A percentile compares a stretch with the other conserved stretches of the same genome.
phyloP scores from a whole-genome alignment of 2,888 invertebrate species.

The Amblyjoppa proteus region DNA sequence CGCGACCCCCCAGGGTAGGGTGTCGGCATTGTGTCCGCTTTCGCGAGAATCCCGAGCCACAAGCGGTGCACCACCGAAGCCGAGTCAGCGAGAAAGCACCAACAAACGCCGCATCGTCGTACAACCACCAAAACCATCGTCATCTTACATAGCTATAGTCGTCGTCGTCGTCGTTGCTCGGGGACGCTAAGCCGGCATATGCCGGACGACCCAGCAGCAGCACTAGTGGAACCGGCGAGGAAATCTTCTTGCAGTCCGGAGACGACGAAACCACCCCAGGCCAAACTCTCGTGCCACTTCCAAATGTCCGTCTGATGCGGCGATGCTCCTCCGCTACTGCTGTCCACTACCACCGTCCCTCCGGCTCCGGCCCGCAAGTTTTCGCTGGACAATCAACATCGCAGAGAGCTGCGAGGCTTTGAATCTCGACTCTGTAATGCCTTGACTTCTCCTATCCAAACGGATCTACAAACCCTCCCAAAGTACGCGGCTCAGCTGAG shows the following conservation, averaged over 20 bases:
- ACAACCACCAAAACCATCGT: slow-evolving; percentile 45
- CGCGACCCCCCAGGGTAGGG: slow-evolving; percentile 76
- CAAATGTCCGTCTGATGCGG: slow-evolving; percentile 71
- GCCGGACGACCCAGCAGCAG: slow-evolving; percentile 34
- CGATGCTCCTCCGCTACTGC: slow-evolving; percentile 13
- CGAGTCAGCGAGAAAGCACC: slow-evolving; percentile 14
- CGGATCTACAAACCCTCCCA: not conserved
- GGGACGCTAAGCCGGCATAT: slow-evolving; percentile 19
- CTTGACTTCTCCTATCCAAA: slow-evolving; percentile 3
- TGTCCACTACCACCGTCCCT: slow-evolving; percentile 68
- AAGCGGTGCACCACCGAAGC: slow-evolving; percentile 31
- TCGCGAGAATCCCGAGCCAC: slow-evolving; percentile 70
- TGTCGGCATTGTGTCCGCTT: slow-evolving; percentile 78
- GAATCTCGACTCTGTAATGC: slow-evolving; percentile 40
- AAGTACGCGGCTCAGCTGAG: slow-evolving; percentile 28
- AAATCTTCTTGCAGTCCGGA: slow-evolving; percentile 78
- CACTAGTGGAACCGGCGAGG: slow-evolving; percentile 71
- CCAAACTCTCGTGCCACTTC: slow-evolving; percentile 73
- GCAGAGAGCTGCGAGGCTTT: slow-evolving; percentile 61
- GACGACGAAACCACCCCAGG: slow-evolving; percentile 72
- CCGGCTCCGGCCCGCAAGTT: slow-evolving; percentile 64
- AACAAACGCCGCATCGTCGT: slow-evolving; percentile 26
- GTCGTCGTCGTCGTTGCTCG: slow-evolving; percentile 22
- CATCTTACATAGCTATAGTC: slow-evolving; percentile 48
- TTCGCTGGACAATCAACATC: slow-evolving; percentile 71